Conservation (phyloP, 2,113 vertebrate genomes). For the Microcebus ravelobensis region DNA sequence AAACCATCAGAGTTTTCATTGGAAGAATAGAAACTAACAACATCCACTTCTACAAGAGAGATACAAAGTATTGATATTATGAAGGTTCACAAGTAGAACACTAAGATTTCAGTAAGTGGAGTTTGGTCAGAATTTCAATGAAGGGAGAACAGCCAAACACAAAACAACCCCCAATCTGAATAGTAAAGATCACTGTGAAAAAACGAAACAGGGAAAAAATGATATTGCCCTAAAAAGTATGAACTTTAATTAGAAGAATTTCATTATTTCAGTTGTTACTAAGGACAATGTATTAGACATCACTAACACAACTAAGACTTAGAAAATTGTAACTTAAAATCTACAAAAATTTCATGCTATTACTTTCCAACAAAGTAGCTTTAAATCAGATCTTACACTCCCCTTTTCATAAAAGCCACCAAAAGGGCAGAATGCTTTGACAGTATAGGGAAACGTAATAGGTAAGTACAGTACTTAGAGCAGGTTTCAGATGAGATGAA, state of each 20-base stretch:
- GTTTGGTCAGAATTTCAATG: neutral
- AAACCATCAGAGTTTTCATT: neutral
- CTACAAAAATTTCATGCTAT: neutral
- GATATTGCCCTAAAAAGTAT: neutral
- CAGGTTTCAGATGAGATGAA: neutral
- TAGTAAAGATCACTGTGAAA: neutral
- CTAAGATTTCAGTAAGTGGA: neutral
- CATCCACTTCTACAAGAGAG: neutral
- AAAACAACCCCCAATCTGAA: neutral
- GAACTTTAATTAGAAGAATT: neutral
- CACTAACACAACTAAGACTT: neutral
- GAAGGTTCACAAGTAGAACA: neutral
- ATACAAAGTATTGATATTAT: neutral
- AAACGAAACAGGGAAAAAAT: neutral
- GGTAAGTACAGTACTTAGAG: neutral
- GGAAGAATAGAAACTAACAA: neutral
- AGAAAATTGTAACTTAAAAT: conserved; percentile 10
- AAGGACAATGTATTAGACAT: neutral
- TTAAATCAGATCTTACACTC: neutral
- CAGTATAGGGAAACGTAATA: neutral
- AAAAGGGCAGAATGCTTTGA: neutral
- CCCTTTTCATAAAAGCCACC: conserved; percentile 6
- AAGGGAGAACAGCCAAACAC: neutral
- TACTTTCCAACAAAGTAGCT: neutral
- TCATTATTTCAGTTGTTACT: neutral